phyloP scores from a whole-genome alignment of 2,888 invertebrate genomes.

The Pollenia labialis region DNA sequence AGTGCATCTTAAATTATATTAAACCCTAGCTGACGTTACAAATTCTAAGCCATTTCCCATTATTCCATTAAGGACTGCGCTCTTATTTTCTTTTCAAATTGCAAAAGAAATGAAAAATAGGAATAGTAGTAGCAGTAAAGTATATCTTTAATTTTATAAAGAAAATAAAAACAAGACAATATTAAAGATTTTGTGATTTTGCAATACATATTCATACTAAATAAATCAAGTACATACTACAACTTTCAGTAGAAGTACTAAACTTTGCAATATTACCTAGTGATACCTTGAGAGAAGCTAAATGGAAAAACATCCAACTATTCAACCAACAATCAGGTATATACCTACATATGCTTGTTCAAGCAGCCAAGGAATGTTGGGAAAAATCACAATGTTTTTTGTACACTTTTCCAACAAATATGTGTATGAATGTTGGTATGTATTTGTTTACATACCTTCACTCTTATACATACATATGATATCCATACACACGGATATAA shows the following conservation, averaged over 20 bases:
- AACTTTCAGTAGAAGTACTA: not conserved
- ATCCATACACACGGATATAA: too few species aligned
- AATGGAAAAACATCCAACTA: not conserved
- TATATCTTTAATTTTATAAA: constrained; percentile 27
- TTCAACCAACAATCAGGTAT: constrained; percentile 1
- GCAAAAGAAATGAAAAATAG: constrained; percentile 8
- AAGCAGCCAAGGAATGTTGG: constrained; percentile 5
- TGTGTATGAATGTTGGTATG: not conserved
- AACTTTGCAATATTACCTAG: not conserved
- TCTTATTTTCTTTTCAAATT: constrained; percentile 11
- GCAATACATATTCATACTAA: constrained; percentile 13
- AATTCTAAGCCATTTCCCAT: constrained; percentile 43
- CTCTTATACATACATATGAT: too few species aligned
- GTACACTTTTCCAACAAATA: not conserved
- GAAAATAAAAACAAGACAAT: not conserved
- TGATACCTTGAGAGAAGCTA: not conserved
- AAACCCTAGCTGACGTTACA: constrained; percentile 24
- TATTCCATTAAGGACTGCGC: not conserved
- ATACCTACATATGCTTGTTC: not conserved
- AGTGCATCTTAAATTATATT: constrained; percentile 41
- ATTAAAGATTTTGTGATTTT: constrained; percentile 28
- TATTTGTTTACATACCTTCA: not conserved
- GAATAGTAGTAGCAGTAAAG: not conserved
- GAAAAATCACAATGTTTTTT: constrained; percentile 20
- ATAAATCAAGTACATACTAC: not conserved